Evolutionary conservation across 2,888 invertebrate species (phyloP), one percentile per base, ranked within the genome.

Genomic region (Eurois occulta): DNA sequence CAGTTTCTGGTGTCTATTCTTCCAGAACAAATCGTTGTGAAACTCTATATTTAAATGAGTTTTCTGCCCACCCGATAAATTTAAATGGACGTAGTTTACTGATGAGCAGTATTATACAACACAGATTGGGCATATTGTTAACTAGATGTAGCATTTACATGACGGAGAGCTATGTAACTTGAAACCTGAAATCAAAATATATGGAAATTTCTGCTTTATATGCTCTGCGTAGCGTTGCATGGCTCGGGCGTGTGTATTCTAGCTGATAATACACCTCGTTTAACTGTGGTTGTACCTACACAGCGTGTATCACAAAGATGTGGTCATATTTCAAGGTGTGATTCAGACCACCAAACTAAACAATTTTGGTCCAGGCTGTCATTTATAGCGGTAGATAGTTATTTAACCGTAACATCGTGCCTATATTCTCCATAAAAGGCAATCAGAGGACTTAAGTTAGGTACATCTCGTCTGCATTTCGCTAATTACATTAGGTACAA

Each of bases 151-250:
- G 24, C 13, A 75, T 74, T 62, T 46, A 32, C 46, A 74, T 8
- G 4, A n/a, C 21, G 10, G 1, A n/a, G 21, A 8, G 16, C 24
- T 32, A 75, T 62, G 13, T 24, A 32, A 32, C 13, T 8, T 38
- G 35, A 35, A 75, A 75, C 32, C 24, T 32, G 21, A 41, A 38
- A 24, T 48, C 32, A 41, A 41, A 75, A 38, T 75, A 13, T 62
- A 75, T 75, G 62, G 24, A 62, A 75, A 62, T 73, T 28, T 35
- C 38, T 62, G 75, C 6, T 41, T 62, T 75, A 62, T 48, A 75
- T 62, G 24, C 55, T 55, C 4, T n/a, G 13, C n/a, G 55, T n/a
- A 28, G 0, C 55, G 6, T 60, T 48, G 48, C 28, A 48, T 6
- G n/a, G 13, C 6, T n/a, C 0, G 2, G 13, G 60, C 5, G 8